Conservation (phyloP, 1,140 invertebrate species). For the Bombus waltoni region DNA sequence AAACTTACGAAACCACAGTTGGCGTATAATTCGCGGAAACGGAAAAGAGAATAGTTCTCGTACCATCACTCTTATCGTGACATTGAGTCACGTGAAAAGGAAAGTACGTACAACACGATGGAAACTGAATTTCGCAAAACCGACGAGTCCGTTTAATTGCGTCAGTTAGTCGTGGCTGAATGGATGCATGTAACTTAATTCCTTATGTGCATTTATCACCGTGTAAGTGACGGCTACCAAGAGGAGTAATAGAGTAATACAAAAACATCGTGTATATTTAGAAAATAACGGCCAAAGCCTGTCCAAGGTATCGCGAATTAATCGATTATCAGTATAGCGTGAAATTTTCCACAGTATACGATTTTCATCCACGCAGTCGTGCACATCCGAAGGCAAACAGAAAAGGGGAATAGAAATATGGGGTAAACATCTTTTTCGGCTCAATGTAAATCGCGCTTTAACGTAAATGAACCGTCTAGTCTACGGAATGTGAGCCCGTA, state of each 20-base stretch:
- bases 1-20: neutral
- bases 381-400: slow-evolving; percentile 29
- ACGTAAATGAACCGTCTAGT: neutral
- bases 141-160: slow-evolving; percentile 51
- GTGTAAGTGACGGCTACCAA: slow-evolving; percentile 21
- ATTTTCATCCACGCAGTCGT: slow-evolving; percentile 49
- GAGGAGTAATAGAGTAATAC: neutral
- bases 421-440: slow-evolving; percentile 29
- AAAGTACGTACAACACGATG: slow-evolving; percentile 21
- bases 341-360: slow-evolving; percentile 54
- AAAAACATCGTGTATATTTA: slow-evolving; percentile 41
- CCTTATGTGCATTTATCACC: slow-evolving; percentile 47
- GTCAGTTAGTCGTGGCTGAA: slow-evolving; percentile 41
- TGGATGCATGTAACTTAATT: slow-evolving; percentile 47
- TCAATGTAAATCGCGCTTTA: neutral
- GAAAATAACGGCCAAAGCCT: slow-evolving; percentile 46
- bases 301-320: slow-evolving; percentile 32
- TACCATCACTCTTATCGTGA: neutral
- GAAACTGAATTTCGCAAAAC: slow-evolving; percentile 54
- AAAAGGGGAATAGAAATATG: neutral
- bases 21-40: neutral
- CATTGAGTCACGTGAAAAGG: neutral
- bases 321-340: slow-evolving; percentile 58
- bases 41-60: neutral
- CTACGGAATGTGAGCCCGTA: neutral